Conservation (phyloP, 2,113 vertebrate genomes). For the Lepisosteus oculatus region DNA sequence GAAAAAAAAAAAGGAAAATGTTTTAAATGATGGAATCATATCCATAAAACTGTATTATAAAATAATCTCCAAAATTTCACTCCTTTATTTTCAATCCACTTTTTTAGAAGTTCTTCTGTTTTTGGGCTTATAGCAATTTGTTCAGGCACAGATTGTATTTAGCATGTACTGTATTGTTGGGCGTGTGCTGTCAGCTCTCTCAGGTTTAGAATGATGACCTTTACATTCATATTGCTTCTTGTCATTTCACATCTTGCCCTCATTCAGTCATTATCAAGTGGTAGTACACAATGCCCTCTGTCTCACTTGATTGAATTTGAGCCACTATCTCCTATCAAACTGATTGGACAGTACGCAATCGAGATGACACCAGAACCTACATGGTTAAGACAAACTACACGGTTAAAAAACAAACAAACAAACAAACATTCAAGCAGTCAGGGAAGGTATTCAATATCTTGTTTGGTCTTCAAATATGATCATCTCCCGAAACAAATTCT, state of each 20-base stretch:
- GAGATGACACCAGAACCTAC: background rate
- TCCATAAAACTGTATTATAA: no score
- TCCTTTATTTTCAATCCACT: no score
- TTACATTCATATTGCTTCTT: background rate
- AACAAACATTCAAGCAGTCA: background rate
- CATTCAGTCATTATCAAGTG: constrained; percentile 6
- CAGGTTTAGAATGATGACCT: background rate
- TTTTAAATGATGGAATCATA: no score
- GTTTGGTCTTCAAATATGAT: background rate
- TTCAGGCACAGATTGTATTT: no score
- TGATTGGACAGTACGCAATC: background rate
- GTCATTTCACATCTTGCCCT: constrained; percentile 7
- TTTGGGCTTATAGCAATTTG: no score
- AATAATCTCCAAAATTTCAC: no score
- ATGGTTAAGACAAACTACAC: background rate
- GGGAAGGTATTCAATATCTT: background rate
- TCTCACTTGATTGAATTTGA: background rate
- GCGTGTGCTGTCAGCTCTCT: background rate
- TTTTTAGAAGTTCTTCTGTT: no score
- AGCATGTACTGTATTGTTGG: background rate
- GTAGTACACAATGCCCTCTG: background rate
- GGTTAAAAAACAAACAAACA: no score
- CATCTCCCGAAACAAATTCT: background rate
- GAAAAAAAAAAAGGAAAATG: no score
- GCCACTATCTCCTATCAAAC: background rate